A percentile compares a stretch with the other conserved stretches of the same genome.
Evolutionary conservation across 2,888 invertebrate species (phyloP).

Genomic region (Drosophila merina): DNA sequence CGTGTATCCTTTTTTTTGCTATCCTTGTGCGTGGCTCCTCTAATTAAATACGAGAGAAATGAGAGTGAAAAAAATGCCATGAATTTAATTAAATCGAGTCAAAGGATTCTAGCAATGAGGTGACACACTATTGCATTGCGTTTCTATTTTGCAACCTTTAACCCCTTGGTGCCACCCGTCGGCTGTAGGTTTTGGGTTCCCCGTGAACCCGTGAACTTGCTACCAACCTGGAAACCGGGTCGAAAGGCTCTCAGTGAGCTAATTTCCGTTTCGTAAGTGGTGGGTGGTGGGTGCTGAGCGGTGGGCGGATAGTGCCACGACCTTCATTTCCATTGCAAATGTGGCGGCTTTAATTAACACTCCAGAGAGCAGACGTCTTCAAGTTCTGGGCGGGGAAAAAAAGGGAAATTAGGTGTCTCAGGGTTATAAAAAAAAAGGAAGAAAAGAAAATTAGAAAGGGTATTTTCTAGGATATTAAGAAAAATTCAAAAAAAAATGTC

Average conservation of each 20-base stretch:
- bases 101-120: slow-evolving; percentile 9
- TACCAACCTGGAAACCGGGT: slow-evolving; percentile 11
- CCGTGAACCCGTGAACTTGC: slow-evolving; percentile 23
- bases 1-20: slow-evolving; percentile 38
- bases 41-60: slow-evolving; percentile 46
- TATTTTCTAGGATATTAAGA: no score
- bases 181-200: background rate
- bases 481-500: no score
- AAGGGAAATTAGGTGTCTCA: no score
- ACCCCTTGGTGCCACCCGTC: background rate
- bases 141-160: background rate
- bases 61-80: slow-evolving; percentile 18
- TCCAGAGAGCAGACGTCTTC: background rate
- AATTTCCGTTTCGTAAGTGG: slow-evolving; percentile 59
- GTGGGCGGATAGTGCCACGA: slow-evolving; percentile 1
- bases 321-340: slow-evolving; percentile 55
- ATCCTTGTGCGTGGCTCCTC: slow-evolving; percentile 23
- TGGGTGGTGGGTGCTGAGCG: background rate
- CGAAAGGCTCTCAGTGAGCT: slow-evolving; percentile 48
- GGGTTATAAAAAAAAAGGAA: no score
- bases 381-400: background rate
- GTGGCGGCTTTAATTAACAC: slow-evolving; percentile 3
- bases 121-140: slow-evolving; percentile 32
- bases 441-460: no score
- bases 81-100: slow-evolving; percentile 55